Percentiles rank a stretch among this genome's conserved stretches.
phyloP scores from a whole-genome alignment of 2,113 vertebrate species.

The Xenopus borealis region DNA sequence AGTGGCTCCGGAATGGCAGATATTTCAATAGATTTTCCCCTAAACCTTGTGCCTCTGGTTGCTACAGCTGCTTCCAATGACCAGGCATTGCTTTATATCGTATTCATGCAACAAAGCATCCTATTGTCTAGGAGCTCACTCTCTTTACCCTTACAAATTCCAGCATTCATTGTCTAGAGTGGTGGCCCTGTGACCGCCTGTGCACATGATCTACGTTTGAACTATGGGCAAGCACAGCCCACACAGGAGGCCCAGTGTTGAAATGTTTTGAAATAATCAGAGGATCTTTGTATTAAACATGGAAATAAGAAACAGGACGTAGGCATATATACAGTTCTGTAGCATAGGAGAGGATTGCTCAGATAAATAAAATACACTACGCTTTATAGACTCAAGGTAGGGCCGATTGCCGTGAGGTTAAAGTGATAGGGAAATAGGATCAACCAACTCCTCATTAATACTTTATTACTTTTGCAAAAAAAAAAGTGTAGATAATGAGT shows the following conservation, averaged over 20 bases:
- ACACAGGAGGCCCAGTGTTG: background rate
- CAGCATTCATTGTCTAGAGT: conserved; percentile 5
- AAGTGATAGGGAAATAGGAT: too few relatives aligned
- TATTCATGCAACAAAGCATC: conserved; percentile 20
- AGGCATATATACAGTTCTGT: background rate
- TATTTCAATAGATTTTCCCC: too few relatives aligned
- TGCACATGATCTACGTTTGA: conserved; percentile 28
- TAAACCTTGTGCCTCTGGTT: too few relatives aligned
- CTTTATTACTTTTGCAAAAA: too few relatives aligned
- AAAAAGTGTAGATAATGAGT: too few relatives aligned
- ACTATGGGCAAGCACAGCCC: background rate
- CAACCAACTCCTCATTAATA: too few relatives aligned
- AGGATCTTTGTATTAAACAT: background rate
- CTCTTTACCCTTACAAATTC: background rate
- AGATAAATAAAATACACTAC: too few relatives aligned
- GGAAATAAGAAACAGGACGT: background rate
- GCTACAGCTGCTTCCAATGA: too few relatives aligned
- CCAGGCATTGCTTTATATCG: conserved; percentile 4
- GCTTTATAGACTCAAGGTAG: too few relatives aligned
- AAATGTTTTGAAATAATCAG: background rate
- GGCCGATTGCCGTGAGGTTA: too few relatives aligned
- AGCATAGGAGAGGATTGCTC: too few relatives aligned
- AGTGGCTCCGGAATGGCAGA: too few relatives aligned
- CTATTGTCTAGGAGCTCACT: conserved; percentile 21
- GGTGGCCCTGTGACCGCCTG: conserved; percentile 21